Percentiles rank a stretch among this genome's conserved stretches.
Conservation (phyloP, 1,140 invertebrate species). For the Leptoteleia sp. region DNA sequence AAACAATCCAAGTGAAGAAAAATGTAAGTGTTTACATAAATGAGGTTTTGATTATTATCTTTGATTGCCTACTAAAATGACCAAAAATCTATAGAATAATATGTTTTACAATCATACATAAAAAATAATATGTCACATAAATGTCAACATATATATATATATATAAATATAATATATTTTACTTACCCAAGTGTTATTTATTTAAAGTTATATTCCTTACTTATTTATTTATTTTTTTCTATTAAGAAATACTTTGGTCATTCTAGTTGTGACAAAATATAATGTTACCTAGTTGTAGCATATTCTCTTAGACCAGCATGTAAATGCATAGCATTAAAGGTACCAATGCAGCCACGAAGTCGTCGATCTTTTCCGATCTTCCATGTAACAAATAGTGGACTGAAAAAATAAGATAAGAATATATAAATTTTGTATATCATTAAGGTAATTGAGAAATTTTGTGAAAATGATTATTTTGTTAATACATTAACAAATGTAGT, state of each 20-base stretch:
- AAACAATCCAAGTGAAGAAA: conserved; percentile 3
- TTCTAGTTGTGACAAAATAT: background rate
- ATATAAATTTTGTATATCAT: background rate
- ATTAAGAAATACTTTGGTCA: conserved; percentile 12
- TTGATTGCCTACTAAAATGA: background rate
- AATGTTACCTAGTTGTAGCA: conserved; percentile 90
- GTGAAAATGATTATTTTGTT: too few species aligned
- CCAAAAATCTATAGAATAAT: background rate
- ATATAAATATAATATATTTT: too few species aligned
- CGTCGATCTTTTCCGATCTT: conserved; percentile 96
- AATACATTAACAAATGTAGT: too few species aligned
- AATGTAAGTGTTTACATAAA: background rate
- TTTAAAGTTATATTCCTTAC: too few species aligned
- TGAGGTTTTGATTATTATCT: background rate
- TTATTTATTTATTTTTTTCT: too few species aligned
- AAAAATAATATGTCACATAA: too few species aligned
- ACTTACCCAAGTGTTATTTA: too few species aligned
- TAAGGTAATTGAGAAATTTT: too few species aligned
- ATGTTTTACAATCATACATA: too few species aligned
- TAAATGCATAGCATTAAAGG: conserved; percentile 96
- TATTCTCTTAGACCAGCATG: conserved; percentile 96
- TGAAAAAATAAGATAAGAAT: conserved; percentile 82
- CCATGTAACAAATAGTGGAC: conserved; percentile 99
- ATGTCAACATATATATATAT: too few species aligned
- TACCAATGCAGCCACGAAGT: conserved; percentile 96